Conservation (phyloP, 1,140 invertebrate species). For the Medauroidea extradentata region DNA sequence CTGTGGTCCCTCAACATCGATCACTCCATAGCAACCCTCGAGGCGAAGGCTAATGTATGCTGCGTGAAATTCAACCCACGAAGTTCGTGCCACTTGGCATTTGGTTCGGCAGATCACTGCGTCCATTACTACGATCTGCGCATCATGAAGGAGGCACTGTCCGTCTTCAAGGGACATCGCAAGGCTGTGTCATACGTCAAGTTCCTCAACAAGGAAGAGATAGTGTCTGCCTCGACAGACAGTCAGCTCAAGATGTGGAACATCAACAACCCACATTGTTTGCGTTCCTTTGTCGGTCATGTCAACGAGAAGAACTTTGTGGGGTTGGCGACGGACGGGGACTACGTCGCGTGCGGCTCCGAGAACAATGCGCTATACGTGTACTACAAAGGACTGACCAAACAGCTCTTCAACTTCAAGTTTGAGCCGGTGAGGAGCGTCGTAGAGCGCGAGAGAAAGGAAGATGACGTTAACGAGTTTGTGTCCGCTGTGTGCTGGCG, state of each 20-base stretch:
- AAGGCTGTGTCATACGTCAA: constrained; percentile 97
- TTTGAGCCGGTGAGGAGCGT: constrained; percentile 82
- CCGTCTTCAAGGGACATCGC: constrained; percentile 85
- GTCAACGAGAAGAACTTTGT: constrained; percentile 98
- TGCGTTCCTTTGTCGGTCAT: constrained; percentile 88
- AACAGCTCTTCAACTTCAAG: constrained; percentile 82
- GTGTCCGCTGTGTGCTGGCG: constrained; percentile 96
- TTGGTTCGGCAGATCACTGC: constrained; percentile 94
- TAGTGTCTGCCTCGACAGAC: constrained; percentile 94
- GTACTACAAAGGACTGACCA: constrained; percentile 88
- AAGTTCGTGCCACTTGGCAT: constrained; percentile 81
- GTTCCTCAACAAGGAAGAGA: constrained; percentile 83
- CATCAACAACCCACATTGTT: constrained; percentile 72
- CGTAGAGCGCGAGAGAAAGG: constrained; percentile 72
- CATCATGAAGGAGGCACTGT: constrained; percentile 75
- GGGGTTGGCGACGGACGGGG: constrained; percentile 90
- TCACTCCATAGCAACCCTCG: constrained; percentile 80
- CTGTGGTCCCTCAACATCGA: constrained; percentile 87
- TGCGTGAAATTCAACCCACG: constrained; percentile 95
- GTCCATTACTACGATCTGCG: constrained; percentile 95
- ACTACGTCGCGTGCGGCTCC: constrained; percentile 92
- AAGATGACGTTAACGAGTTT: constrained; percentile 88
- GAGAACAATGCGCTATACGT: constrained; percentile 94
- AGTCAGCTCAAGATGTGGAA: constrained; percentile 93
- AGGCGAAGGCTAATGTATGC: constrained; percentile 92